Conservation (phyloP, 2,888 invertebrate species). For the Serrognathus titanus region DNA sequence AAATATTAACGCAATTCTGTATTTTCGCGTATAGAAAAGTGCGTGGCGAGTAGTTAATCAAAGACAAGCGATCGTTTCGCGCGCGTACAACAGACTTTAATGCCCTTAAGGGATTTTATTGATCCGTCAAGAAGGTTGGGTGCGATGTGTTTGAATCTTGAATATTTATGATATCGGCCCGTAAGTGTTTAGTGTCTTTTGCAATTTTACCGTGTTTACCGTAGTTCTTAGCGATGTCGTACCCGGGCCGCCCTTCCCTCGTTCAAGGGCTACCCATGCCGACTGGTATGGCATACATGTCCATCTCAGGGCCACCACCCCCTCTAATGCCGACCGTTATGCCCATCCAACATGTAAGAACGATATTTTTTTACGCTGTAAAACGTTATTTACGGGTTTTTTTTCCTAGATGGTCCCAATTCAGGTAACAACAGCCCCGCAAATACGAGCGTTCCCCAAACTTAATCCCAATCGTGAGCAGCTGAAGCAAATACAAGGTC, state of each 20-base stretch:
- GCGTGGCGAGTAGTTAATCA: too few relatives aligned
- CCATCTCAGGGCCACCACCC: slow-evolving; percentile 65
- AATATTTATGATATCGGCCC: slow-evolving; percentile 10
- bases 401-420: slow-evolving; percentile 55
- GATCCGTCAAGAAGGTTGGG: slow-evolving; percentile 23
- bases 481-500: slow-evolving; percentile 60
- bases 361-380: neutral
- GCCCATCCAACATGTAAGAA: slow-evolving; percentile 72
- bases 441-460: slow-evolving; percentile 46
- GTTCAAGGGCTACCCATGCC: slow-evolving; percentile 70
- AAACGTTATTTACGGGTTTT: slow-evolving; percentile 10
- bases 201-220: neutral
- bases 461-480: slow-evolving; percentile 46
- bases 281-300: slow-evolving; percentile 52
- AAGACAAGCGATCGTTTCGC: too few relatives aligned
- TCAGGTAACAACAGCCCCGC: slow-evolving; percentile 47
- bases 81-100: too few relatives aligned
- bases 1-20: too few relatives aligned
- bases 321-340: slow-evolving; percentile 68
- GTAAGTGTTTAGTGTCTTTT: slow-evolving; percentile 9
- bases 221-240: slow-evolving; percentile 68
- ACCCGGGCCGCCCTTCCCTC: slow-evolving; percentile 81
- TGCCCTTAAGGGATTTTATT: slow-evolving; percentile 8
- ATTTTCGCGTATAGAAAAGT: too few relatives aligned
- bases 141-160: slow-evolving; percentile 18